Evolutionary conservation across 1,140 invertebrate species (phyloP).

Genomic region (Bombus sylvicola): DNA sequence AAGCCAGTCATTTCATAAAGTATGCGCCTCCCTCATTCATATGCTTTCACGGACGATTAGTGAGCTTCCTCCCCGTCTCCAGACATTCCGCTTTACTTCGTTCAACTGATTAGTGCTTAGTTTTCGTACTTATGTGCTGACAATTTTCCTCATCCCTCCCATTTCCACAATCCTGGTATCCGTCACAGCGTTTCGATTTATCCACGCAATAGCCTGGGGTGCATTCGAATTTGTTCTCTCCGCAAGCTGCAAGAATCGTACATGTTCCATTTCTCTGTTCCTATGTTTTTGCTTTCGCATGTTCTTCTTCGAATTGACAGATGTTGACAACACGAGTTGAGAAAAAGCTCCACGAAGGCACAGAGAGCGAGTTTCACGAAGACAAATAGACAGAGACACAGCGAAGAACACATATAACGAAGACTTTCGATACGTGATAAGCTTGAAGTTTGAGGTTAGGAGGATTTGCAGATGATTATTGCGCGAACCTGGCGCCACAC

Average conservation of each 20-base stretch:
- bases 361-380: neutral
- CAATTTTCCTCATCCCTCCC: conserved; percentile 88
- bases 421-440: neutral
- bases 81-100: neutral
- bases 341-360: neutral
- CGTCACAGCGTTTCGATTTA: conserved; percentile 87
- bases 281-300: neutral
- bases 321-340: neutral
- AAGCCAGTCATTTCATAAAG: neutral
- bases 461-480: neutral
- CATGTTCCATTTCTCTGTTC: conserved; percentile 57
- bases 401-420: conserved; percentile 6
- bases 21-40: neutral
- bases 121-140: conserved; percentile 74
- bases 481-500: neutral
- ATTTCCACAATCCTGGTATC: conserved; percentile 86
- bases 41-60: neutral
- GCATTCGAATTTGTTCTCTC: conserved; percentile 83
- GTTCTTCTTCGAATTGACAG: neutral
- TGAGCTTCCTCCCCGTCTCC: neutral
- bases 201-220: conserved; percentile 86
- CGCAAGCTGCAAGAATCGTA: conserved; percentile 80
- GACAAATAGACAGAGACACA: conserved; percentile 46
- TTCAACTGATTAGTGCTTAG: neutral
- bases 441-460: neutral